Conservation (phyloP, 92 coral and sea anemone genomes). For the Heteractis magnifica region DNA sequence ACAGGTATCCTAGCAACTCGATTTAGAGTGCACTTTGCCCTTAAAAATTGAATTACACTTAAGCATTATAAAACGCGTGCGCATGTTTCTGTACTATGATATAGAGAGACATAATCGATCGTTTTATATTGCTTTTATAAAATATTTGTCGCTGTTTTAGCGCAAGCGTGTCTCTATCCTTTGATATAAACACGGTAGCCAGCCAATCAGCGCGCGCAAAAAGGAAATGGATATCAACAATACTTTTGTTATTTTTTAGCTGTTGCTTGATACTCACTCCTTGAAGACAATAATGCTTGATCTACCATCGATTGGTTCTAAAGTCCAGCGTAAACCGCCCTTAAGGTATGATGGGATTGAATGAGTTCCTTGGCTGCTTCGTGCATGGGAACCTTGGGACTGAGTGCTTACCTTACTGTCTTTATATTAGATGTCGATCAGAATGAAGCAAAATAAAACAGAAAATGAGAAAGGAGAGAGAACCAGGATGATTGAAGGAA, state of each 20-base stretch:
- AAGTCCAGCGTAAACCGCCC: constrained; percentile 91
- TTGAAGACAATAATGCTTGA: constrained; percentile 87
- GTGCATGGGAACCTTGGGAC: neutral
- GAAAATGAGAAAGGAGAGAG: neutral
- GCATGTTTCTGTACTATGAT: too few relatives aligned
- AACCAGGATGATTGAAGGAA: neutral
- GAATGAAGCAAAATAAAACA: too few relatives aligned
- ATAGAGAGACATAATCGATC: too few relatives aligned
- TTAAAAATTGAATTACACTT: neutral
- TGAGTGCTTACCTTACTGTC: neutral
- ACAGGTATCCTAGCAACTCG: constrained; percentile 59
- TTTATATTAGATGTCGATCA: too few relatives aligned
- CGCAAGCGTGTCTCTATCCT: too few relatives aligned
- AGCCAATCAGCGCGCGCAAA: too few relatives aligned
- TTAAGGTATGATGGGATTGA: constrained; percentile 64
- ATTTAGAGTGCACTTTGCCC: neutral
- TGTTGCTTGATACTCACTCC: constrained; percentile 92
- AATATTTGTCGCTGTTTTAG: too few relatives aligned
- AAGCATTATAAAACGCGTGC: too few relatives aligned
- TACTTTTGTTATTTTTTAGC: constrained; percentile 28
- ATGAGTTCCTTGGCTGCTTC: neutral
- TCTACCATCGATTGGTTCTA: constrained; percentile 88
- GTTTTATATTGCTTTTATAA: too few relatives aligned
- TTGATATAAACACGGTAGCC: too few relatives aligned
- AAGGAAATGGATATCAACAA: neutral